Evolutionary conservation across 1,140 invertebrate genomes (phyloP).

Genomic region (silkworm (Bombyx mori)): DNA sequence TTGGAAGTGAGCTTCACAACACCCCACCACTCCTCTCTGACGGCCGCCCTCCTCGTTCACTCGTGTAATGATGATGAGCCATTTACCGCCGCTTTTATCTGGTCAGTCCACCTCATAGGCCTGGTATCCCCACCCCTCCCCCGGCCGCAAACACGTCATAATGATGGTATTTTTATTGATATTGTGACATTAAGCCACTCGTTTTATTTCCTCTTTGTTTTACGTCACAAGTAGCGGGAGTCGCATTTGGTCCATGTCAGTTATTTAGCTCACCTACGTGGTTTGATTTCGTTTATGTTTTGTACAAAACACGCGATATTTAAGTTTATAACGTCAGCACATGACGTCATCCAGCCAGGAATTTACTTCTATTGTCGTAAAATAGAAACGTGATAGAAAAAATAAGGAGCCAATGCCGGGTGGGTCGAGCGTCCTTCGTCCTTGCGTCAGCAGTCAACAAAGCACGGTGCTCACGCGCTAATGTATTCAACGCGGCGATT

Average conservation of each 20-base stretch:
- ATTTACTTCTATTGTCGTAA: constrained; percentile 26
- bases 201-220: background rate
- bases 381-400: constrained; percentile 36
- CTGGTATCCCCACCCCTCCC: too few species aligned
- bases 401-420: constrained; percentile 21
- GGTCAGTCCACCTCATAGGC: too few species aligned
- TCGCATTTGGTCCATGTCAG: background rate
- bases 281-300: constrained; percentile 17
- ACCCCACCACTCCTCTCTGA: too few species aligned
- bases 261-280: constrained; percentile 12
- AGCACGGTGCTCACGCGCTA: constrained; percentile 57
- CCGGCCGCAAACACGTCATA: too few species aligned
- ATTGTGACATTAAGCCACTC: too few species aligned
- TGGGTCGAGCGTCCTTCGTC: constrained; percentile 20
- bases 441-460: constrained; percentile 40
- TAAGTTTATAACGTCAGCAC: constrained; percentile 5
- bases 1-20: too few species aligned
- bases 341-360: constrained; percentile 15
- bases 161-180: too few species aligned
- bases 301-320: constrained; percentile 15
- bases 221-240: constrained; percentile 5
- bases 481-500: constrained; percentile 66
- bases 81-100: too few species aligned
- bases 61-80: too few species aligned
- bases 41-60: too few species aligned